These are phyloP conservation scores for Rhinogobius similis DNA, from an alignment of 2,113 vertebrate genomes.

Conservation along the genomic window DNA sequence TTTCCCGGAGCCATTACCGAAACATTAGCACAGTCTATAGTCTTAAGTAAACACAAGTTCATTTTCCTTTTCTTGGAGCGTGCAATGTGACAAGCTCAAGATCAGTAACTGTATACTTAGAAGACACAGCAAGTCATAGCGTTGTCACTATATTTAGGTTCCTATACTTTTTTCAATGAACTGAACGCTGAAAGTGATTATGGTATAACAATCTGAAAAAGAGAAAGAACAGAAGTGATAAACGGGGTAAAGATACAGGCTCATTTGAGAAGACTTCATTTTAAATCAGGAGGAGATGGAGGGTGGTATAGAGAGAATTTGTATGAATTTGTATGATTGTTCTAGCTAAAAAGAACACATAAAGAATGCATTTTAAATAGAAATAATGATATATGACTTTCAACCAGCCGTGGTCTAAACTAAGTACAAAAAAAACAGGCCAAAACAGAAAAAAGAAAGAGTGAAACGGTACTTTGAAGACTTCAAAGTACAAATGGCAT, in stretches of 20 bases:
- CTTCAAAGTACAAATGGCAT: too few relatives aligned
- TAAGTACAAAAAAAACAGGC: too few relatives aligned
- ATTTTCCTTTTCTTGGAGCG: background rate
- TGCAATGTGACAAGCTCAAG: background rate
- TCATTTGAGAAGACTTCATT: too few relatives aligned
- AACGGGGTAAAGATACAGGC: background rate
- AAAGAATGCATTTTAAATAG: too few relatives aligned
- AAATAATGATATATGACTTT: background rate
- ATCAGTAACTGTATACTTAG: background rate
- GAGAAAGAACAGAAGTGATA: background rate
- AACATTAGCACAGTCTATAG: slow-evolving; percentile 1
- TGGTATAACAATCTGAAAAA: background rate
- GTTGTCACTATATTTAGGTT: background rate
- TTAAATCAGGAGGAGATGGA: too few relatives aligned
- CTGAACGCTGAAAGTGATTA: background rate
- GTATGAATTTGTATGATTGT: too few relatives aligned
- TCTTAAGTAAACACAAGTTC: slow-evolving; percentile 3
- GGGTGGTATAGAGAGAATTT: too few relatives aligned
- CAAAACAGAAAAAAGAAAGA: too few relatives aligned
- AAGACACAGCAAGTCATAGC: background rate
- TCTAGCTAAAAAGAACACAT: too few relatives aligned
- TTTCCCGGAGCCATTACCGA: background rate
- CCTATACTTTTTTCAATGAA: background rate
- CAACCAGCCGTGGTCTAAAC: too few relatives aligned
- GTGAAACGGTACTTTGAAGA: too few relatives aligned